A percentile compares a stretch with the other conserved stretches of the same genome.
These are phyloP conservation scores for Apodemia zela DNA, from an alignment of 2,888 invertebrate genomes.

Conservation along the genomic window DNA sequence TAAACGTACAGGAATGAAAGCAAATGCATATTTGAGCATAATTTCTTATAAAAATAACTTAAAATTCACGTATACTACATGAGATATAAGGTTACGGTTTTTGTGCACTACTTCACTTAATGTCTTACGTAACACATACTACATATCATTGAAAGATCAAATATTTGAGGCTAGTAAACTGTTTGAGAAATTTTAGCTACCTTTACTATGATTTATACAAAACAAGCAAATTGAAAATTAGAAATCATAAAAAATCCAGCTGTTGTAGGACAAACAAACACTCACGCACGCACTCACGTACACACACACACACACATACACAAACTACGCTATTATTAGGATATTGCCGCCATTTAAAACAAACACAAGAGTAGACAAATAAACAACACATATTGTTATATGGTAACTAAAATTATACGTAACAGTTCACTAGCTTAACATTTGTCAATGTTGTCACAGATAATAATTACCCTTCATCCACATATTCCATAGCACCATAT, in stretches of 20 bases:
- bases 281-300: no score
- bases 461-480: slow-evolving; percentile 9
- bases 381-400: no score
- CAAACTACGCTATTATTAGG: neutral
- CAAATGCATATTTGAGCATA: slow-evolving; percentile 50
- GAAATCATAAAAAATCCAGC: neutral
- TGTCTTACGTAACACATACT: neutral
- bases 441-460: neutral
- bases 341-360: neutral
- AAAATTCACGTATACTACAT: neutral
- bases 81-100: neutral
- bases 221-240: no score
- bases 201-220: neutral
- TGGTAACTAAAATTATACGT: neutral
- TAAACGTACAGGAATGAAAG: slow-evolving; percentile 39
- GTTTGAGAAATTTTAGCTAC: neutral
- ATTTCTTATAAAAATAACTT: slow-evolving; percentile 12
- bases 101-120: neutral
- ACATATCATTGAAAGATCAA: neutral
- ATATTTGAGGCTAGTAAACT: neutral
- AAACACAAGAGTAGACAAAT: neutral
- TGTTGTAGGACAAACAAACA: neutral
- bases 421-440: slow-evolving; percentile 7
- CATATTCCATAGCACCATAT: slow-evolving; percentile 37
- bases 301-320: no score